Evolutionary conservation across 2,888 invertebrate species (phyloP), one percentile per base, ranked within the genome.

Genomic region (Mesopsocus fuscifrons): DNA sequence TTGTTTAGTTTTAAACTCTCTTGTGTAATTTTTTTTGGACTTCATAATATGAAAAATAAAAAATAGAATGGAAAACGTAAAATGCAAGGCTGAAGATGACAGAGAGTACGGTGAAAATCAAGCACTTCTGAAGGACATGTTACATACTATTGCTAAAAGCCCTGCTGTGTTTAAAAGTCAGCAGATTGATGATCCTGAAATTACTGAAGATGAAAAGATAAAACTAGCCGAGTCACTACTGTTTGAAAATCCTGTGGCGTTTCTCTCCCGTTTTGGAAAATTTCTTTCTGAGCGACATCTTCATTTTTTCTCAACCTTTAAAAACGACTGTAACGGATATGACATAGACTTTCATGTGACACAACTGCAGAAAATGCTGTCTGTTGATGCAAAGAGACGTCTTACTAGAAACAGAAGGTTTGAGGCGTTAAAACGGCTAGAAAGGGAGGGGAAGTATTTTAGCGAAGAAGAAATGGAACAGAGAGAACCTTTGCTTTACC

Each of bases 381-480:
- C 15, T 20, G 16, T 52, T 66, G 71, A 51, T 65, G 72, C 13
- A 62, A 66, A 43, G 57, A 59, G 32, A 66, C 45, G 35, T 47
- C 45, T 41, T 46, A 51, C 43, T 0, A 78, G 77, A 59, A 92
- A 92, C 58, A 67, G 89, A 50, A 66, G 92, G 32, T 91, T 74
- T 56, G 74, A 77, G 54, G 91, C 89, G 2, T 62, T 92, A 55
- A 72, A 81, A 52, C 68, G 74, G 53, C 59, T 92, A 49, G 65
- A 81, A 31, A 63, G 68, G 41, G 71, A 75, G 48, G 70, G 73
- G 9, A 68, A 72, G 50, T 94, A 92, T 60, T 95, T 95, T 55
- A 80, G 80, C 57, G 91, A 94, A 58, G 74, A 73, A 46, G 83
- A 88, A 66, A 95, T 95, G 94, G 85, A 88, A 74, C 77, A 74